Evolutionary conservation across 2,113 vertebrate species (phyloP).

Genomic region (Phycodurus eques): DNA sequence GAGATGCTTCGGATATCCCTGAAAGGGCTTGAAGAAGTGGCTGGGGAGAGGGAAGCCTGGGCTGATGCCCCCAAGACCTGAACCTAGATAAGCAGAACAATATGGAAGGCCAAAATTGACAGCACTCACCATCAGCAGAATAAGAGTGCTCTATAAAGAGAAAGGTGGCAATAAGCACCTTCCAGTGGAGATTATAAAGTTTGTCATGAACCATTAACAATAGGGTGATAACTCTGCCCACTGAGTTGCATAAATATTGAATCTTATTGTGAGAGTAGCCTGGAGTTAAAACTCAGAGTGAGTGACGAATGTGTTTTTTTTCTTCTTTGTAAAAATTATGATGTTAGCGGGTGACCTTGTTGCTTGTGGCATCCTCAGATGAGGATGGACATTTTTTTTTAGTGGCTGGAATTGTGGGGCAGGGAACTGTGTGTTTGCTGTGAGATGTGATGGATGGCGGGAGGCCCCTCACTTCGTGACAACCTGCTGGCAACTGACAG

Average conservation of each 20-base stretch:
- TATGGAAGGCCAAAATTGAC: background rate
- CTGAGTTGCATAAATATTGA: conserved; percentile 44
- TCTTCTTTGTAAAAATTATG: conserved; percentile 42
- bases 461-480: conserved; percentile 35
- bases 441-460: conserved; percentile 69
- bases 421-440: conserved; percentile 8
- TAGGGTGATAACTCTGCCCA: conserved; percentile 30
- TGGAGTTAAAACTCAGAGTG: conserved; percentile 32
- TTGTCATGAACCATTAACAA: conserved; percentile 30
- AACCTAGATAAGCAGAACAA: too few species aligned
- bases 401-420: background rate
- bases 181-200: background rate
- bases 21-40: too few species aligned
- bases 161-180: too few species aligned
- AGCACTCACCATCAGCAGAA: background rate
- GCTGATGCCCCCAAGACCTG: too few species aligned
- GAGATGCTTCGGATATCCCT: too few species aligned
- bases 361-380: conserved; percentile 30
- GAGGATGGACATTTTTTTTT: background rate
- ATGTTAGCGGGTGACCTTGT: conserved; percentile 61
- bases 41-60: too few species aligned
- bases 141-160: background rate
- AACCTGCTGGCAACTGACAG: conserved; percentile 10
- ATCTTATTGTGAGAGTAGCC: conserved; percentile 33
- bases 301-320: conserved; percentile 21